Evolutionary conservation across 2,888 invertebrate species (phyloP).

Genomic region (Ormyrus nitidulus): DNA sequence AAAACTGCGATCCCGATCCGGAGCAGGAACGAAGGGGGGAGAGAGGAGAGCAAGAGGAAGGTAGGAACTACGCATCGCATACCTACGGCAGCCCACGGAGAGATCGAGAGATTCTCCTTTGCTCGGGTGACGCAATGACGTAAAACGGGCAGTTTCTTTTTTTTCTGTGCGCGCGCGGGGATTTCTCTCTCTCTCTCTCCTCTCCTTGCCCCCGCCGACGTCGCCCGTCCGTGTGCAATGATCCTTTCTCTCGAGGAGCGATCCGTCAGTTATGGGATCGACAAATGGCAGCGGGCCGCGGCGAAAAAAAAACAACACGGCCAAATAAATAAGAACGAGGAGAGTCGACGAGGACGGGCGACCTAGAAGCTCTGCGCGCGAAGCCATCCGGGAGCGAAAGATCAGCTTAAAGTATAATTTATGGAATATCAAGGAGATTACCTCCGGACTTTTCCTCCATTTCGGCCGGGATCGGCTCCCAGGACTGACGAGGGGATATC

Average conservation of each 20-base stretch:
- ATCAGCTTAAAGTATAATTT: neutral
- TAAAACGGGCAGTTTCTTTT: constrained; percentile 18
- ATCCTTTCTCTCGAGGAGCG: constrained; percentile 4
- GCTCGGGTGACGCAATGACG: constrained; percentile 12
- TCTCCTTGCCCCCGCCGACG: neutral
- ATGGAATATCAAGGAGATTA: constrained; percentile 12
- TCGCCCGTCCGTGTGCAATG: constrained; percentile 2
- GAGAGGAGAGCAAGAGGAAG: neutral
- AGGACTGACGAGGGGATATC: no score
- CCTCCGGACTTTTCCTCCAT: neutral
- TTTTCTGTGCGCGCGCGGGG: neutral
- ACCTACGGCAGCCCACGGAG: neutral
- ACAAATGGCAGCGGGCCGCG: neutral
- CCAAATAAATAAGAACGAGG: neutral
- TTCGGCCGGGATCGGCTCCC: neutral
- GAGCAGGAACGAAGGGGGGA: neutral
- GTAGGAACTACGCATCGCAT: neutral
- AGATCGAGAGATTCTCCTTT: neutral
- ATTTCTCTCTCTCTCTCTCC: neutral
- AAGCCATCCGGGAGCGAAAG: neutral
- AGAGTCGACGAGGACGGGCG: neutral
- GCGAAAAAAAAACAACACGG: neutral
- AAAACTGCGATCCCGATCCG: no score
- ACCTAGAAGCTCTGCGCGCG: neutral
- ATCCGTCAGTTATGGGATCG: neutral